Percentiles rank a stretch among this genome's conserved stretches.
Evolutionary conservation across 1,140 invertebrate species (phyloP).

Genomic region (Conus ventricosus): DNA sequence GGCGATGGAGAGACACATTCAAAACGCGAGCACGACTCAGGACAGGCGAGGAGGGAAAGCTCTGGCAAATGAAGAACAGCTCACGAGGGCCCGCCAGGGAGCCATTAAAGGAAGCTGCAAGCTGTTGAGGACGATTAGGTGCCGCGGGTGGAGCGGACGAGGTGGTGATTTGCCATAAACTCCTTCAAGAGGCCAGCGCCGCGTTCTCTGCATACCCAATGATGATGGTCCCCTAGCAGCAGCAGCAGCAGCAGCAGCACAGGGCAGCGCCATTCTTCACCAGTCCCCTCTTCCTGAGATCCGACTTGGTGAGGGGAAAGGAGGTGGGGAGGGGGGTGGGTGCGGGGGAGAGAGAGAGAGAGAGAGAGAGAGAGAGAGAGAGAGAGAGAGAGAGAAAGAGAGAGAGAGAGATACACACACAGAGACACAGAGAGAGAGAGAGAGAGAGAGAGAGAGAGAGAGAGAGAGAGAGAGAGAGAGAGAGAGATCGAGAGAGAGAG

Average conservation of each 20-base stretch:
- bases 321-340: neutral
- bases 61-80: neutral
- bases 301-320: neutral
- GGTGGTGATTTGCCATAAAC: slow-evolving; percentile 17
- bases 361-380: neutral
- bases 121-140: slow-evolving; percentile 34
- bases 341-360: too few species aligned
- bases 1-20: slow-evolving; percentile 7
- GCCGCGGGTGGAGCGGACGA: slow-evolving; percentile 23
- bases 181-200: slow-evolving; percentile 24
- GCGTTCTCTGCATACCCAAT: neutral
- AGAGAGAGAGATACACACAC: neutral
- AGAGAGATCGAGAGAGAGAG: neutral
- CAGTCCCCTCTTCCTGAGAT: neutral
- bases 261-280: neutral
- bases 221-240: neutral
- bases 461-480: neutral
- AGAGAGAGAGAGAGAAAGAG: neutral
- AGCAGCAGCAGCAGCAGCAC: too few species aligned
- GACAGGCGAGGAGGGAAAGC: neutral
- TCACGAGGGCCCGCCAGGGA: slow-evolving; percentile 2
- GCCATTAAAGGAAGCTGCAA: slow-evolving; percentile 31
- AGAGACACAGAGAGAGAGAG: neutral
- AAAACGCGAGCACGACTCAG: slow-evolving; percentile 23
- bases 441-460: neutral